Conservation (phyloP, 2,888 invertebrate genomes). For the Conus canariensis region DNA sequence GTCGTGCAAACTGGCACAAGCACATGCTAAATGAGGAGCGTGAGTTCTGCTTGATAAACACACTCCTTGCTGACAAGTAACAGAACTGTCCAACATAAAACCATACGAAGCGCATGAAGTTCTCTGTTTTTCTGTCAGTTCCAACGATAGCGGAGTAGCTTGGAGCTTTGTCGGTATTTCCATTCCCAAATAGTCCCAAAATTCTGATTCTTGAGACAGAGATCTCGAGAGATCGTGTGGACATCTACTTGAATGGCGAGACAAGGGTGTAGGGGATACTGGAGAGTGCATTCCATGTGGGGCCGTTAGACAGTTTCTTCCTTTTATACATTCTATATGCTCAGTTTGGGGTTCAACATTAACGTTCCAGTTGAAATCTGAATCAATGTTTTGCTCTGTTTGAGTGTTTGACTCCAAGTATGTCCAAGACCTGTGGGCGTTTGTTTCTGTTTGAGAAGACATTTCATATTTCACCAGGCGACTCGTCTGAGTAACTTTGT, state of each 20-base stretch:
- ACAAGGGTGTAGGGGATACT: not conserved
- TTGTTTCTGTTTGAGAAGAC: constrained; percentile 32
- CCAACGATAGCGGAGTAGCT: not conserved
- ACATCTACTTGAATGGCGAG: not conserved
- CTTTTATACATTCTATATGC: not conserved
- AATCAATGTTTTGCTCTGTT: not conserved
- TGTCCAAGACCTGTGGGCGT: not conserved
- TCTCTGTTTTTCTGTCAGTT: not conserved
- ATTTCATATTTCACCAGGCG: constrained; percentile 36
- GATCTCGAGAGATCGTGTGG: not conserved
- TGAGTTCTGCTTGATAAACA: not conserved
- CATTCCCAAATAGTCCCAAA: constrained; percentile 39
- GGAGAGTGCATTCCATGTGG: not conserved
- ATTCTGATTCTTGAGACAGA: constrained; percentile 29
- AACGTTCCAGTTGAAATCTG: not conserved
- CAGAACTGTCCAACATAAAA: not conserved
- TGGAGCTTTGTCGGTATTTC: constrained; percentile 7
- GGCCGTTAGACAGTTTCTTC: not conserved
- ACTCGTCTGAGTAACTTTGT: constrained; percentile 29
- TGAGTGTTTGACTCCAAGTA: not conserved
- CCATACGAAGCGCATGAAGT: not conserved
- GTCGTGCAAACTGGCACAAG: not conserved
- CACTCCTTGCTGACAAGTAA: not conserved
- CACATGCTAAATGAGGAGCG: not conserved
- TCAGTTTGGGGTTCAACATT: not conserved